Evolutionary conservation across 2,888 invertebrate genomes (phyloP), one percentile per base, ranked within the genome.

Genomic region (Eubasilissa splendida): DNA sequence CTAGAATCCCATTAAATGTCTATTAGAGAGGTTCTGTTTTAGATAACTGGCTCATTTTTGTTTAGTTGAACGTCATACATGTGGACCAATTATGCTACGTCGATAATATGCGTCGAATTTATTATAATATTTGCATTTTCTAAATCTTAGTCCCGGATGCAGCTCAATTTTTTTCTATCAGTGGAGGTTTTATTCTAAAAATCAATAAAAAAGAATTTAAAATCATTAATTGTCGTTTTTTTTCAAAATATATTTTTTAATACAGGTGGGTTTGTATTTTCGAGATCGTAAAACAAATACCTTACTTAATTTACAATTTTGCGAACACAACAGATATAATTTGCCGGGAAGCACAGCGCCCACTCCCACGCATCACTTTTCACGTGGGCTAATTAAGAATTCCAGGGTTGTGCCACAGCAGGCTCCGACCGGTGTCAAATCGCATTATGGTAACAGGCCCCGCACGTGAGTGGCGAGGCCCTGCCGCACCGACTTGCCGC

Each of bases 361-460:
- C 50, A 50, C 50, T 52, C 68, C 14, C 68, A 42, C 42, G 14
- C 68, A 50, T 68, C 68, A 68, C 68, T 68, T 68, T 68, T 66
- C 77, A 59, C 59, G 70, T 31, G 33, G 70, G 63, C 78, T 73
- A 73, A 78, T 78, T 78, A 60, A 42, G 73, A 53, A 52, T 52
- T 53, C 56, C 68, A n/a, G 9, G 22, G 70, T 42, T 58, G 66
- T 42, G 42, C 65, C 71, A 11, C 60, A 71, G 58, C 75, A 56
- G 52, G 74, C 75, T 12, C 53, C 60, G 73, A 31, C 31, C 78
- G 22, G 56, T 77, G 82, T 82, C 80, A 80, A 80, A 82, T 82
- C 75, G 71, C 77, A 80, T 82, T 80, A 82, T 42, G 31, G 33
- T 71, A 70, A 73, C 78, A 54, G 71, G 76, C n/a, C 56, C 60